Evolutionary conservation across 2,113 vertebrate genomes (phyloP).

Genomic region (Misgurnus anguillicaudatus): DNA sequence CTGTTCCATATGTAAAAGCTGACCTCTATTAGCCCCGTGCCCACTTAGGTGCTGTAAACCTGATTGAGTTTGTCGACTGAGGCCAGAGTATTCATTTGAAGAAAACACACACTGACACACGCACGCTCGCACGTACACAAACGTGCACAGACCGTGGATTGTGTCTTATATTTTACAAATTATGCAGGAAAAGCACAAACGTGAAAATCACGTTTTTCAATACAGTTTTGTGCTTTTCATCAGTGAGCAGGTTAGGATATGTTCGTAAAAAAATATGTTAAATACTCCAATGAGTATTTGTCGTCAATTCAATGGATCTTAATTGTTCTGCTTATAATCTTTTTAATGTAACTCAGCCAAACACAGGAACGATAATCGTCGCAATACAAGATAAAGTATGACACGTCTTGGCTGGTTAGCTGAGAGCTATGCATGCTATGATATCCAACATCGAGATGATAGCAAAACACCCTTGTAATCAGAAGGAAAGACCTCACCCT

Average conservation of each 20-base stretch:
- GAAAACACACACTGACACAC: constrained; percentile 8
- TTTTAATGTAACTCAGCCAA: not conserved
- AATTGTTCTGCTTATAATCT: constrained; percentile 5
- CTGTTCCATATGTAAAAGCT: constrained; percentile 44
- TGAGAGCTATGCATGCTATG: constrained; percentile 6
- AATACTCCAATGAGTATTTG: constrained; percentile 14
- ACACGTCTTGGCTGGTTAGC: constrained; percentile 39
- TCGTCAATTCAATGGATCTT: constrained; percentile 1
- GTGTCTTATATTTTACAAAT: constrained; percentile 30
- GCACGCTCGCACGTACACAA: constrained; percentile 4
- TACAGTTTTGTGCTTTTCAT: constrained; percentile 23
- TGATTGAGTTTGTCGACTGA: constrained; percentile 51
- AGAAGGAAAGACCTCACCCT: constrained; percentile 48
- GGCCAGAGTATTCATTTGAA: constrained; percentile 33
- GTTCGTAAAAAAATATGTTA: not conserved
- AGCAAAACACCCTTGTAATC: constrained; percentile 44
- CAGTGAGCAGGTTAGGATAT: constrained; percentile 16
- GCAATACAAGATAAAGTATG: not conserved
- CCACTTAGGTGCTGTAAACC: constrained; percentile 41
- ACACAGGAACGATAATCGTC: constrained; percentile 17
- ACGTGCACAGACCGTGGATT: not conserved
- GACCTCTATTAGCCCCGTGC: constrained; percentile 49
- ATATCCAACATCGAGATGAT: constrained; percentile 23
- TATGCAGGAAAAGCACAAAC: too few relatives aligned
- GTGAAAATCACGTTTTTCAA: too few relatives aligned